Evolutionary conservation across 2,888 invertebrate species (phyloP).

Genomic region (Tineola bisselliella): DNA sequence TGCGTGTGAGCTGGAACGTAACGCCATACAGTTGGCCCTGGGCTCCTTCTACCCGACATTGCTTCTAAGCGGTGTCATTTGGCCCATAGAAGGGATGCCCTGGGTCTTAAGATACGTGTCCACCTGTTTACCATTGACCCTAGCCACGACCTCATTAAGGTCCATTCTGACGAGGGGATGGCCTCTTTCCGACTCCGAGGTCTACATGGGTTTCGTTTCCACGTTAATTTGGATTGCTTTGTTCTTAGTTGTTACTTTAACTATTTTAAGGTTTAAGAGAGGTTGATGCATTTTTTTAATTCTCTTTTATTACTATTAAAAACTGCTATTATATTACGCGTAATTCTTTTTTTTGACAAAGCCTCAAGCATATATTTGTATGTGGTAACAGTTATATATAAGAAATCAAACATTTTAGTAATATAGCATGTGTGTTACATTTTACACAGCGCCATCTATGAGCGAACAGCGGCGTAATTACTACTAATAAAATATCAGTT

Average conservation of each 20-base stretch:
- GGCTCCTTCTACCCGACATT: slow-evolving; percentile 96
- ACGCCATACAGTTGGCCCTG: slow-evolving; percentile 91
- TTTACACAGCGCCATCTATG: too few relatives aligned
- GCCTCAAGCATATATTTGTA: too few relatives aligned
- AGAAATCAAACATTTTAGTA: too few relatives aligned
- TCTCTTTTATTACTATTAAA: background rate
- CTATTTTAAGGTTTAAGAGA: slow-evolving; percentile 83
- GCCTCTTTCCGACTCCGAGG: slow-evolving; percentile 81
- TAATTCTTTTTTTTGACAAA: too few relatives aligned
- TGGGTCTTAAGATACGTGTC: slow-evolving; percentile 83
- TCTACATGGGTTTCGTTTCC: slow-evolving; percentile 88
- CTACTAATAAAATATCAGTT: too few relatives aligned
- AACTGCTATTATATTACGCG: background rate
- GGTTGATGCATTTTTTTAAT: slow-evolving; percentile 60
- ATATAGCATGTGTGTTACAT: too few relatives aligned
- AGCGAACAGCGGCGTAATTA: too few relatives aligned
- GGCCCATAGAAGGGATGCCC: slow-evolving; percentile 98
- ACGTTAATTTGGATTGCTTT: slow-evolving; percentile 87
- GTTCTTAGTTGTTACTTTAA: slow-evolving; percentile 81
- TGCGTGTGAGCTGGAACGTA: slow-evolving; percentile 89
- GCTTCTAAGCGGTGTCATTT: slow-evolving; percentile 91
- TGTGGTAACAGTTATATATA: too few relatives aligned
- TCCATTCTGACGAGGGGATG: slow-evolving; percentile 90
- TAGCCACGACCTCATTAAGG: slow-evolving; percentile 91
- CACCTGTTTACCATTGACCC: slow-evolving; percentile 84